These are phyloP conservation scores for Glaucopsyche alexis DNA, from an alignment of 2,888 invertebrate species.

Conservation along the genomic window DNA sequence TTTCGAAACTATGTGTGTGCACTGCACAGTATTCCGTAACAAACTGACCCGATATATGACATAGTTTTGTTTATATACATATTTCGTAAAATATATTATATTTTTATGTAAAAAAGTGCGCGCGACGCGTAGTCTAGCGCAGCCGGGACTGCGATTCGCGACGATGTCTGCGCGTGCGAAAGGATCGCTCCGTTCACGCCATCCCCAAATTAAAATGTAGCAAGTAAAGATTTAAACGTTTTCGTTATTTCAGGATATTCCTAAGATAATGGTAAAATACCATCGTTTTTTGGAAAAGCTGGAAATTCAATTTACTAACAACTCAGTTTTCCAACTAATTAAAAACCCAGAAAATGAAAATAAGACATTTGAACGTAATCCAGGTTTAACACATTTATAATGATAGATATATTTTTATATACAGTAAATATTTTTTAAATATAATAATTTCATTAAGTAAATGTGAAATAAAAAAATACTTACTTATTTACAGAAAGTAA, in stretches of 20 bases:
- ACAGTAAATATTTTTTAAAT: no score
- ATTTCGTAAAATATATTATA: conserved; percentile 25
- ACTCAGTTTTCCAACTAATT: no score
- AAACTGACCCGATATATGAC: conserved; percentile 30
- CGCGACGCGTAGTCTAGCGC: conserved; percentile 6
- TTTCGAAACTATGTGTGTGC: conserved; percentile 26
- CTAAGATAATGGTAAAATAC: neutral
- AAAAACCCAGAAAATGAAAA: no score
- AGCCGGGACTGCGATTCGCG: neutral
- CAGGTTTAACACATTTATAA: no score
- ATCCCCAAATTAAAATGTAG: neutral
- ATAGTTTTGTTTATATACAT: conserved; percentile 34
- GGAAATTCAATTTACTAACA: neutral
- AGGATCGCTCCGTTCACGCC: neutral
- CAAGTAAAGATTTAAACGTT: neutral
- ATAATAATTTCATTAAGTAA: no score
- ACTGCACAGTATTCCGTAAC: conserved; percentile 25
- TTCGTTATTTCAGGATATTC: neutral
- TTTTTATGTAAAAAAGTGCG: conserved; percentile 4
- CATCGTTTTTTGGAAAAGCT: neutral
- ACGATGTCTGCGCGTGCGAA: neutral
- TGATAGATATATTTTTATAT: no score
- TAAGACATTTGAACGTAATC: no score
- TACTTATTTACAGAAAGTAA: no score
- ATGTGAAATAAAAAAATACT: no score